Evolutionary conservation across 1,140 invertebrate species (phyloP).

Genomic region (Solenopsis invicta): DNA sequence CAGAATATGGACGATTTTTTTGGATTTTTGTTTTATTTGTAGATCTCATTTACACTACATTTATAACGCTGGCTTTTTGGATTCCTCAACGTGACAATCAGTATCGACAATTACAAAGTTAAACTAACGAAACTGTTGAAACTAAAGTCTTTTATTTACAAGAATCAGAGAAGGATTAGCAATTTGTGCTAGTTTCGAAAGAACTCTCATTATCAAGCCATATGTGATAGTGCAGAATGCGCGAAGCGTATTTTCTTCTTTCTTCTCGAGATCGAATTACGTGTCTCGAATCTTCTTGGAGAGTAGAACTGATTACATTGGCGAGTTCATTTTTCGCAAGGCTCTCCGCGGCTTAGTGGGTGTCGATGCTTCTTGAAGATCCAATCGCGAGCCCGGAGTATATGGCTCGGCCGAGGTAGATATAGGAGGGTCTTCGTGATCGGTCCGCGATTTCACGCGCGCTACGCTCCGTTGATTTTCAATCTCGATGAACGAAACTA

Average conservation of each 20-base stretch:
- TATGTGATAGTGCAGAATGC: conserved; percentile 15
- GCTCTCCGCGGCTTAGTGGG: conserved; percentile 37
- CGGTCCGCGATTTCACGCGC: conserved; percentile 44
- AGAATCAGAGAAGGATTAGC: background rate
- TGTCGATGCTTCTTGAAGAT: conserved; percentile 42
- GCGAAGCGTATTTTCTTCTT: conserved; percentile 42
- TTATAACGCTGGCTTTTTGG: background rate
- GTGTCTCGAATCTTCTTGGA: conserved; percentile 31
- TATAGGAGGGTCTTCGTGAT: background rate
- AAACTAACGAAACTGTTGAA: background rate
- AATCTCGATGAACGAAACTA: conserved; percentile 51
- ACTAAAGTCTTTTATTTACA: conserved; percentile 14
- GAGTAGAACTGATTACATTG: conserved; percentile 54
- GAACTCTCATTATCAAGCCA: conserved; percentile 42
- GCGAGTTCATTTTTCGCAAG: conserved; percentile 52
- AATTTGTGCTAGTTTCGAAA: conserved; percentile 14
- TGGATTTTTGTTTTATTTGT: background rate
- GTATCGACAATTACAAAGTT: background rate
- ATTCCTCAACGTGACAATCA: background rate
- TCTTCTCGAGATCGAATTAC: conserved; percentile 56
- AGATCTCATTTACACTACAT: background rate
- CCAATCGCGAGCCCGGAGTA: background rate
- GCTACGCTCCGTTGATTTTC: conserved; percentile 54
- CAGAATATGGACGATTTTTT: too few species aligned
- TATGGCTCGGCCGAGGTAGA: conserved; percentile 10